These are phyloP conservation scores for Paratilapia polleni DNA, from an alignment of 2,113 vertebrate species.

Conservation along the genomic window DNA sequence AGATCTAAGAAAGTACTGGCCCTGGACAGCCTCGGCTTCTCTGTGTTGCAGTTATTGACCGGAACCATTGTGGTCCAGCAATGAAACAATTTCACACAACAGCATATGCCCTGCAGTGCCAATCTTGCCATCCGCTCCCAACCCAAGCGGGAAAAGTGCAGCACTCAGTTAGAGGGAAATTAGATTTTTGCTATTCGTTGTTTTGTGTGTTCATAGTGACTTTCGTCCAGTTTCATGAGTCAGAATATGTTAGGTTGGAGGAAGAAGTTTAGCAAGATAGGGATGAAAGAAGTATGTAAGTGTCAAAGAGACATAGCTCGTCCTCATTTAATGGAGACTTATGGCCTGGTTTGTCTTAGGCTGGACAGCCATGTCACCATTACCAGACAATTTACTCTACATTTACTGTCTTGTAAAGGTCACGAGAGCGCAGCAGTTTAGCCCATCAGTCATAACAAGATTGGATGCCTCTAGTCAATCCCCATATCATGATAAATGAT, in stretches of 20 bases:
- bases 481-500: slow-evolving; percentile 35
- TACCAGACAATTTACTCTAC: slow-evolving; percentile 26
- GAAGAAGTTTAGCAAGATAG: background rate
- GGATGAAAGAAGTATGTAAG: background rate
- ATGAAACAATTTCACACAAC: slow-evolving; percentile 80
- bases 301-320: background rate
- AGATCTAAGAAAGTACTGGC: background rate
- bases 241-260: background rate
- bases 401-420: slow-evolving; percentile 54
- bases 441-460: slow-evolving; percentile 49
- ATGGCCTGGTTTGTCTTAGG: slow-evolving; percentile 5
- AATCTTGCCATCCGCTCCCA: slow-evolving; percentile 51
- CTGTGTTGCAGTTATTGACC: slow-evolving; percentile 36
- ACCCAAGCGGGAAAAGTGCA: slow-evolving; percentile 23
- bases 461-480: slow-evolving; percentile 27
- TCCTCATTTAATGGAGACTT: slow-evolving; percentile 38
- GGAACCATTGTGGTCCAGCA: slow-evolving; percentile 48
- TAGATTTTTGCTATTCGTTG: slow-evolving; percentile 28
- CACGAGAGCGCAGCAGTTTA: background rate
- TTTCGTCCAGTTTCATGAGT: background rate
- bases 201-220: background rate
- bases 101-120: slow-evolving; percentile 68
- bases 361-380: background rate
- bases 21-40: background rate
- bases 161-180: slow-evolving; percentile 49